Base-by-base conservation (phyloP, 2,888 invertebrate genomes). In the Bellardia bayeri region DNA sequence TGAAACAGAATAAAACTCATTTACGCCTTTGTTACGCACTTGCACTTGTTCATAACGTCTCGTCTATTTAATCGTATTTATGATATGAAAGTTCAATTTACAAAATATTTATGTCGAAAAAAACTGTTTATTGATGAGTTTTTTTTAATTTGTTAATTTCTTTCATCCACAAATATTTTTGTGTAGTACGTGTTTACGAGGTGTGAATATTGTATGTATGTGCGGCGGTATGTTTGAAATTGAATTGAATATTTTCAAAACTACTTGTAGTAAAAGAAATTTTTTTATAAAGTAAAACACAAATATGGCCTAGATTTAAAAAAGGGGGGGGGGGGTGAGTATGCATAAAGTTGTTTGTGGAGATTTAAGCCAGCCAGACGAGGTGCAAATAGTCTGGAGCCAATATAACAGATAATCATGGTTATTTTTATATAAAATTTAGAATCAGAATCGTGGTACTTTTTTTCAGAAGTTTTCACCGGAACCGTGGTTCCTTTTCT, bases 121-220 rank as follows among this genome's bases (percentile, higher is more conserved):
- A 11, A 66, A 23, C 14, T 56, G 14, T 72, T 72, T 72, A 42
- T 42, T 56, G 56, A 56, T 72, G 56, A 54, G 56, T 56, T 40
- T 56, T 56, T 49, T 56, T 56, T 49, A 33, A 42, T 45, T 42
- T 45, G 23, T 16, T 45, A 16, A 11, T 69, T 42, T 8, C 42
- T 64, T 8, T 2, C 16, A 4, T 0, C 2, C n/a, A 64, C 7
- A 63, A 40, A n/a, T 63, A 42, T 68, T 7, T 68, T 14, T 7
- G 45, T 49, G 45, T 13, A 68, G 13, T 51, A 51, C 66, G 45
- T 45, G 45, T 68, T 68, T 68, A 45, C 11, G 66, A 68, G 30
- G 45, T 64, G 64, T 64, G 16, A 64, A 64, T 37, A 23, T 23
- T 23, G 23, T 23, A 37, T 37, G 40, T 45, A 30, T 4, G 45